Base-by-base conservation (phyloP, 1,140 invertebrate species). In the Ridgeia piscesae region DNA sequence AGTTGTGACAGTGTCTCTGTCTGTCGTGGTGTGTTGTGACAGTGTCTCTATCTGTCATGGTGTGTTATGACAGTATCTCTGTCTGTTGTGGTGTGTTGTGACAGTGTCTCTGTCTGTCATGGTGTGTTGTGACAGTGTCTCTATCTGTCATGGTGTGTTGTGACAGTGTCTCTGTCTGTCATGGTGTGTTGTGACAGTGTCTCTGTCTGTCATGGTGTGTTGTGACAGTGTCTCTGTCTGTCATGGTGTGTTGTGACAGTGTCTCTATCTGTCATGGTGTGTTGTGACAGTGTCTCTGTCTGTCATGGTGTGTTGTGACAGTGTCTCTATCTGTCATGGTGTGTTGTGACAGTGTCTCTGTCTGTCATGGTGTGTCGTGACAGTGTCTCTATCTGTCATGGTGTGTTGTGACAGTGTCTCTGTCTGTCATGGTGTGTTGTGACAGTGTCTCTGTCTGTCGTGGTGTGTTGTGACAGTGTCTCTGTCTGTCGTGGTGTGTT, bases 381-480 rank as follows among this genome's bases (percentile, higher is more conserved):
- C 27, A 27, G 58, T 21, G 58, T 77, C 8, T 77, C 27, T 77
- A 21, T 77, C 27, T 31, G 27, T 77, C 58, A 9, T 14, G 58
- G 4, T 42, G 42, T 42, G 42, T 77, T 77, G 58, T 77, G 27
- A 11, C 48, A 50, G 48, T 50, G 48, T 50, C 8, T 50, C 48
- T 50, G 48, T 50, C 8, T 50, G 21, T 50, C 21, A 21, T 21
- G n/a, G 48, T 50, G 48, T 50, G 27, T 77, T 31, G 0, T 77
- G 2, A 21, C 58, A 1, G 77, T 90, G n/a, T n/a, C 92, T 92
- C 89, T 93, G 93, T 93, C 92, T 93, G 34, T 96, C 58, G 11
- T 14, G 58, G 4, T 42, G 42, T 42, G 42, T 77, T 77, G 58
- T 77, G 27, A 11, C 48, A 50, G 48, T 50, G 48, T 50, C 8